These are phyloP conservation scores for Rhinichthys klamathensis DNA, from an alignment of 2,113 vertebrate species.

Conservation along the genomic window DNA sequence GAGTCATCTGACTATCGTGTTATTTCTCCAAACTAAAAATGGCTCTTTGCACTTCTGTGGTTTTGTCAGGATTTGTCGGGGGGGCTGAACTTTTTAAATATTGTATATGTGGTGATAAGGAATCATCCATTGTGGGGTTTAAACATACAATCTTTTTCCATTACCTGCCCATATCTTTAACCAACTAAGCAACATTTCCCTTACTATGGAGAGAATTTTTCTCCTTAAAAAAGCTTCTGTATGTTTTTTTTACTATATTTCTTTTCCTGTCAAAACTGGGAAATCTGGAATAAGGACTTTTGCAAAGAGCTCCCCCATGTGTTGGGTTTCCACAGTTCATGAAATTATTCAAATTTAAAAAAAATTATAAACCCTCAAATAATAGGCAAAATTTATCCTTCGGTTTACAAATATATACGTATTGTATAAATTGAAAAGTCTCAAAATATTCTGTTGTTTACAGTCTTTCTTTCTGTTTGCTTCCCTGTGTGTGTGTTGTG, in stretches of 20 bases:
- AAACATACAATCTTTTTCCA: not conserved
- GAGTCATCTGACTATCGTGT: not conserved
- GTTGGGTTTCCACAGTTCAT: not conserved
- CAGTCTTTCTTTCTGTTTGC: not conserved
- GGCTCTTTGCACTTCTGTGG: not conserved
- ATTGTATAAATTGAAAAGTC: not conserved
- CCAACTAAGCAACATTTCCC: not conserved
- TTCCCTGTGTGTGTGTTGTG: conserved; percentile 34
- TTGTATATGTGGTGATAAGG: not conserved
- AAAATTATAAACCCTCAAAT: not conserved
- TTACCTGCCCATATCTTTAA: not conserved
- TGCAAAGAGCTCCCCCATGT: conserved; percentile 28
- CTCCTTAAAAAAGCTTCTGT: no score
- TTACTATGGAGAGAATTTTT: not conserved
- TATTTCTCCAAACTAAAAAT: not conserved
- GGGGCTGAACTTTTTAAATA: not conserved
- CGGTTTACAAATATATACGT: not conserved
- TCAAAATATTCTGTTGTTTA: no score
- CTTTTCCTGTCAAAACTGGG: not conserved
- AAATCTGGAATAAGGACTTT: not conserved
- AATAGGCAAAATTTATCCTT: not conserved
- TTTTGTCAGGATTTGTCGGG: no score
- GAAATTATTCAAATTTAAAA: not conserved
- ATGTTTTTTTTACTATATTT: no score
- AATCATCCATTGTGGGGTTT: not conserved